These are phyloP conservation scores for Crepidodera aurea DNA, from an alignment of 2,888 invertebrate species.

Conservation along the genomic window DNA sequence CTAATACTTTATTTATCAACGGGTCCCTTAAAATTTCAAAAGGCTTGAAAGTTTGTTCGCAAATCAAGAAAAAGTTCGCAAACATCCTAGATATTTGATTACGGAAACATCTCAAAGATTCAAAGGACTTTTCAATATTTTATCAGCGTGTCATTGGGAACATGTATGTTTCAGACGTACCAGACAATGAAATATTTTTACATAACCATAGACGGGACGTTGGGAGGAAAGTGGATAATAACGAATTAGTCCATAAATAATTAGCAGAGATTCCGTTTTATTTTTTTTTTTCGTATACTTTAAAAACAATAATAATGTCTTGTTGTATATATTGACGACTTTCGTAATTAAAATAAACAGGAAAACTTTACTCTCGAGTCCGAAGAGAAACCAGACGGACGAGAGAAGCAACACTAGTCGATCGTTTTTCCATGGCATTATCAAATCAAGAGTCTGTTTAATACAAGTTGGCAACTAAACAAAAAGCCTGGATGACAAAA, in stretches of 20 bases:
- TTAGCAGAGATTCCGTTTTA: too few species aligned
- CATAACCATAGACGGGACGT: too few species aligned
- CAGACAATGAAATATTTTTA: conserved; percentile 22
- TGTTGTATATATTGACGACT: too few species aligned
- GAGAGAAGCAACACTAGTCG: conserved; percentile 22
- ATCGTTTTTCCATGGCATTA: conserved; percentile 40
- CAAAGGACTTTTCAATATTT: conserved; percentile 20
- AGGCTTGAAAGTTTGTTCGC: conserved; percentile 27
- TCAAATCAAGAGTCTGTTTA: conserved; percentile 50
- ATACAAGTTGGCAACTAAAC: conserved; percentile 51
- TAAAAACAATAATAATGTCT: too few species aligned
- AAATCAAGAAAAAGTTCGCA: conserved; percentile 29
- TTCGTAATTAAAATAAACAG: too few species aligned
- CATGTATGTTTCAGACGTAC: conserved; percentile 19
- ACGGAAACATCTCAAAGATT: conserved; percentile 24
- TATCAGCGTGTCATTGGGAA: conserved; percentile 23
- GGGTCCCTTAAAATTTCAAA: conserved; percentile 22
- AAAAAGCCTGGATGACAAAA: conserved; percentile 49
- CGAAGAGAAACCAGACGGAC: conserved; percentile 13
- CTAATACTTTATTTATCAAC: conserved; percentile 16
- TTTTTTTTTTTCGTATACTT: too few species aligned
- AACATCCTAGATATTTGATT: conserved; percentile 27
- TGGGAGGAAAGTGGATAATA: neutral
- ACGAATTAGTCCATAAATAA: neutral
- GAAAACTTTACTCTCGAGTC: too few species aligned